Percentiles rank a stretch among this genome's conserved stretches.
Evolutionary conservation across 2,113 vertebrate genomes (phyloP).

Genomic region (Physeter macrocephalus): DNA sequence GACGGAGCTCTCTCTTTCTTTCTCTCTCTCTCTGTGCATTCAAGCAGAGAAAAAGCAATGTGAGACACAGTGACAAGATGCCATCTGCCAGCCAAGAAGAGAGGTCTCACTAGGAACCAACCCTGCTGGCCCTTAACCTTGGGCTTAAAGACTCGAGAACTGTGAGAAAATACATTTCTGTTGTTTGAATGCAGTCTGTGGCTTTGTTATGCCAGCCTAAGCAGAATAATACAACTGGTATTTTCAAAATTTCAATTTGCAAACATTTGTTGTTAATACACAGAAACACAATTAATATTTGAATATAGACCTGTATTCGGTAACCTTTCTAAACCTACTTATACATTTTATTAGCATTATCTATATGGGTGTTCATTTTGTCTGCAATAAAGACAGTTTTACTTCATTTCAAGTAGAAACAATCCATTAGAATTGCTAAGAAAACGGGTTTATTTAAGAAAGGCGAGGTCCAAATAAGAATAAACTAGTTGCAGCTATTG

Average conservation of each 20-base stretch:
- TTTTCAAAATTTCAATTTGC: background rate
- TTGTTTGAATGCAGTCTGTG: too few species aligned
- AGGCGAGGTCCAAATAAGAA: background rate
- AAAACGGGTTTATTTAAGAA: background rate
- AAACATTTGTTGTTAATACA: background rate
- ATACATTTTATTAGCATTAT: background rate
- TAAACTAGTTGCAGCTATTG: background rate
- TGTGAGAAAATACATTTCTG: background rate
- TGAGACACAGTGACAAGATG: background rate
- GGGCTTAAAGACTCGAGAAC: background rate
- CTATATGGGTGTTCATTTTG: background rate
- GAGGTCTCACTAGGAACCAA: background rate
- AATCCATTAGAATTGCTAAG: background rate
- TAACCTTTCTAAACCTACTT: background rate
- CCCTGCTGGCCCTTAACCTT: background rate
- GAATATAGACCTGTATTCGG: accelerated
- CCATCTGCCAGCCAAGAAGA: background rate
- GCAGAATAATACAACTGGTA: background rate
- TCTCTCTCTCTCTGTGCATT: too few species aligned
- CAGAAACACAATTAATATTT: background rate
- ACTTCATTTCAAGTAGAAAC: background rate
- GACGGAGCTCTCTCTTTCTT: background rate
- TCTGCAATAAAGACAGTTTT: background rate
- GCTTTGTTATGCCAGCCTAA: background rate
- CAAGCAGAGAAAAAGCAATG: background rate